phyloP scores from a whole-genome alignment of 2,888 invertebrate species.

The Odontocerum albicorne region DNA sequence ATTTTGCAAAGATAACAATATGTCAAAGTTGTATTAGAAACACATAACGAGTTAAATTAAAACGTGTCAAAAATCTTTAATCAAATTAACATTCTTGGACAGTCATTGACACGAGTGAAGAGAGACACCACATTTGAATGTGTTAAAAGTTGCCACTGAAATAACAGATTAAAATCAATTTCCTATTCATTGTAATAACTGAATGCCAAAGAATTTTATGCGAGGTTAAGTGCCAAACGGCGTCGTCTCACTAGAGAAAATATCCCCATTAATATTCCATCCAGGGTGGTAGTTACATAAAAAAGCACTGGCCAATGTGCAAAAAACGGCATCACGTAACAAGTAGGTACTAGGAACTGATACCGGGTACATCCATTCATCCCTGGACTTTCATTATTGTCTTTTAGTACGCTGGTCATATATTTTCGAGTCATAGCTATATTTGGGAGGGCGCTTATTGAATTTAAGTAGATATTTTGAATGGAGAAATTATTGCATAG shows the following conservation, averaged over 20 bases:
- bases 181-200: constrained; percentile 13
- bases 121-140: too few species aligned
- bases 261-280: constrained; percentile 19
- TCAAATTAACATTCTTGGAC: too few species aligned
- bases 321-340: constrained; percentile 12
- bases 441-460: neutral
- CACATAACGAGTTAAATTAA: too few species aligned
- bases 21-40: too few species aligned
- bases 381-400: constrained; percentile 5
- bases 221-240: neutral
- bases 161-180: constrained; percentile 8
- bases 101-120: too few species aligned
- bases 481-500: too few species aligned
- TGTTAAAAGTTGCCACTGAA: neutral
- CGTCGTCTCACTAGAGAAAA: too few species aligned
- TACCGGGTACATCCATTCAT: constrained; percentile 6
- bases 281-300: constrained; percentile 2
- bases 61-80: too few species aligned
- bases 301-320: constrained; percentile 7
- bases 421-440: constrained; percentile 3
- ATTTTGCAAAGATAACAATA: too few species aligned
- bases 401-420: constrained; percentile 7
- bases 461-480: too few species aligned
- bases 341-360: constrained; percentile 8
- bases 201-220: constrained; percentile 2